phyloP scores from a whole-genome alignment of 2,888 invertebrate species.

The Andrena bicolor region DNA sequence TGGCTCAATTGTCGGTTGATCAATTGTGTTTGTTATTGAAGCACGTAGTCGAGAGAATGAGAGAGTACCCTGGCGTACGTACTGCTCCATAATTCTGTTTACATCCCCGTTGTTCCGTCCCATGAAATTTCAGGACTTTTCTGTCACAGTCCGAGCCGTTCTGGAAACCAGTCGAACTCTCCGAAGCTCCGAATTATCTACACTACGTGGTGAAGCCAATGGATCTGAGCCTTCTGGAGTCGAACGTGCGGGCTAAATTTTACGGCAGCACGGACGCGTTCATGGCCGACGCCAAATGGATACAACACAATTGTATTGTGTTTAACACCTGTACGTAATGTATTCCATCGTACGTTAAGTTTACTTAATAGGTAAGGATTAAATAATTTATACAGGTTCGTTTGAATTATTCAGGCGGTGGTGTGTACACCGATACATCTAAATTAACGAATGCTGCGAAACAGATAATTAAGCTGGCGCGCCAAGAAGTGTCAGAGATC shows the following conservation, averaged over 20 bases:
- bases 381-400: not conserved
- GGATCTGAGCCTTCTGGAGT: constrained; percentile 91
- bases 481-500: constrained; percentile 95
- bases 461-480: constrained; percentile 92
- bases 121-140: constrained; percentile 12
- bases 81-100: constrained; percentile 7
- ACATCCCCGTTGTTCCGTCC: constrained; percentile 50
- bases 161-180: constrained; percentile 90
- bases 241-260: constrained; percentile 90
- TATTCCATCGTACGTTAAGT: not conserved
- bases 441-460: constrained; percentile 92
- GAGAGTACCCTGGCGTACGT: constrained; percentile 92
- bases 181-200: constrained; percentile 91
- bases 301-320: constrained; percentile 96
- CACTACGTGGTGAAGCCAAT: constrained; percentile 95
- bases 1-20: constrained; percentile 90
- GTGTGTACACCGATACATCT: constrained; percentile 85
- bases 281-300: constrained; percentile 96
- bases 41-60: constrained; percentile 93
- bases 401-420: constrained; percentile 87
- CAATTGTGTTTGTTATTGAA: constrained; percentile 92
- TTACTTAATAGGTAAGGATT: not conserved
- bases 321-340: constrained; percentile 93
- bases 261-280: constrained; percentile 97
- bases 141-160: constrained; percentile 91